Evolutionary conservation across 2,113 vertebrate genomes (phyloP), one percentile per base, ranked within the genome.

Genomic region (Microtus ochrogaster): DNA sequence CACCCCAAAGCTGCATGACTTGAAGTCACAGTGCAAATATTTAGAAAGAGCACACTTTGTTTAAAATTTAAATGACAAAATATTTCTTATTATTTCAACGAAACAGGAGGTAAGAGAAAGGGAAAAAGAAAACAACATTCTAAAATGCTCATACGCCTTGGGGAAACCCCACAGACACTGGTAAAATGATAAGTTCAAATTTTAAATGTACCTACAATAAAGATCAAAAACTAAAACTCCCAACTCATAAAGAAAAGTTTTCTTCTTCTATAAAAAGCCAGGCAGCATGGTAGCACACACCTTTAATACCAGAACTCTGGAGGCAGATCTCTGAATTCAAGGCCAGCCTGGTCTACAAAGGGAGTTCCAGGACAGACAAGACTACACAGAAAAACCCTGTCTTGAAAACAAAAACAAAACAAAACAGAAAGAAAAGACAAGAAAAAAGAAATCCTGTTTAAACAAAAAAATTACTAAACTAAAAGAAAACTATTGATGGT

Each of bases 31-130:
- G 44, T 44, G 44, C 44, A 44, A 44, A 44, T 44, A 44, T 44
- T 44, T 44, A 44, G 44, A 44, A 44, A 44, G 44, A 44, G 44
- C 44, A 44, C 44, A 44, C 44, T 44, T 44, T 44, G 11, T 77
- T 52, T 13, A 55, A 19, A 88, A 74, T 66, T 5, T 24, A 26
- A 10, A 65, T 26, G 36, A 78, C 63, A 83, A 94, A 93, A 74
- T 49, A 89, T 68, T 85, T 94, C 55, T 84, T 36, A 86, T 55
- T 88, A 65, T 91, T 95, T 96, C 63, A 88, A 85, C 47, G 96
- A 84, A 95, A 94, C 55, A 88, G 39, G 41, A 28, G 44, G 79
- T 49, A 81, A 93, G 36, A 19, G 7, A 65, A 95, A 94, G 68
- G 44, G 86, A 76, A 39, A 26, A 89, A 95, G 68, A 66, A 47